Evolutionary conservation across 2,797 vertebrate species (phyloP), one percentile per base, ranked within the genome.

Genomic region (Apogon talboti): DNA sequence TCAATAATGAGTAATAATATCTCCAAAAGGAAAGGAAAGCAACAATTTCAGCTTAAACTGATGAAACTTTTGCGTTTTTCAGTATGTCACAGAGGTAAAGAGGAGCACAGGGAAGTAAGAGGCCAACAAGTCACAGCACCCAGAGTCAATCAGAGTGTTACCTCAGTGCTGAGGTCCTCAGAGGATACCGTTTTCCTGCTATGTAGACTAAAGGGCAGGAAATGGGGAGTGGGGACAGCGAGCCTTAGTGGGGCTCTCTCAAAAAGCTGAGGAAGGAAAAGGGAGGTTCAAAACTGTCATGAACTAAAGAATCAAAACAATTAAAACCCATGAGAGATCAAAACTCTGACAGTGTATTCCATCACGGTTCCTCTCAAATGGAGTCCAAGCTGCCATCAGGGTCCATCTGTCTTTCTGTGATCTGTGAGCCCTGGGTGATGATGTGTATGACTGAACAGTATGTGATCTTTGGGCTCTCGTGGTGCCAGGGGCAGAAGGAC

Each of bases 91-190:
- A 41, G 4, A 3, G 44, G 66, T 66, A 54, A 51, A 66, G 48
- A 78, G 48, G 62, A 51, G 50, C 35, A 48, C 4, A 42, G 18
- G 53, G 24, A 55, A 24, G 21, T 43, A 49, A 46, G 35, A 61
- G 59, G 71, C 52, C 72, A 69, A 67, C 76, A 89, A 68, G 81
- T 78, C 78, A 92, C 86, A 89, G 77, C 87, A 87, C 89, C 89
- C 51, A 30, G 63, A 58, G 53, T 72, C 67, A 42, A 47, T 54
- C 74, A 48, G 45, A 53, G 43, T 71, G 66, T 96, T 97, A 98
- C 96, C 95, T 96, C 94, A 87, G 89, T 42, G 87, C 89, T 90
- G 76, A 83, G 28, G 84, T 89, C 91, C 78, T 77, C 87, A 70
- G 68, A 37, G 88, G 88, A 64, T 6, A 43, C 30, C 16, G 58